A percentile compares a stretch with the other conserved stretches of the same genome.
phyloP scores from a whole-genome alignment of 2,888 invertebrate species.

The Cactoblastis cactorum region DNA sequence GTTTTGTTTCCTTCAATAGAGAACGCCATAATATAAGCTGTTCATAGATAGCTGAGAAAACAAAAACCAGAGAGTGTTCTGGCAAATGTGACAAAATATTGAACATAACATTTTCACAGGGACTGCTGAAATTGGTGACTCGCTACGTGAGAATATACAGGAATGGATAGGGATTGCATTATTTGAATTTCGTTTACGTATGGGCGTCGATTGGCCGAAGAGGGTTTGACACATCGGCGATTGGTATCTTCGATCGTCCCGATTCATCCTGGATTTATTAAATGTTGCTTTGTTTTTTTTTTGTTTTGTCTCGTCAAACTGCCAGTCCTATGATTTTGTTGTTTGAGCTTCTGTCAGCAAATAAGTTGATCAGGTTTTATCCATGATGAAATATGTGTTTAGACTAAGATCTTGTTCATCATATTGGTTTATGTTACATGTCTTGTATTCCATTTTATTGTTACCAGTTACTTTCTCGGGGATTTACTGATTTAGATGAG shows the following conservation, averaged over 20 bases:
- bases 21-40: neutral
- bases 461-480: no score
- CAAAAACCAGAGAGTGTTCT: neutral
- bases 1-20: no score
- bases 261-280: conserved; percentile 23
- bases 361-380: no score
- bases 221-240: conserved; percentile 43
- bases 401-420: no score
- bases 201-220: conserved; percentile 30
- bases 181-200: conserved; percentile 35
- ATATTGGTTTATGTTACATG: no score
- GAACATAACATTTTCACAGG: conserved; percentile 3
- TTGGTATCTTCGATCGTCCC: conserved; percentile 30
- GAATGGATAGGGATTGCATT: conserved; percentile 23
- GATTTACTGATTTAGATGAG: no score
- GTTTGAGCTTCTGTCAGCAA: no score
- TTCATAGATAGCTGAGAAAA: neutral
- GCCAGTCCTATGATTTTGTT: neutral
- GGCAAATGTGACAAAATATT: conserved; percentile 4
- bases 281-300: conserved; percentile 18
- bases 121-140: conserved; percentile 8
- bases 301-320: neutral
- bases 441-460: no score
- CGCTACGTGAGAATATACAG: conserved; percentile 9
- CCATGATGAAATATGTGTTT: no score